Percentiles rank a stretch among this genome's conserved stretches.
Conservation (phyloP, 2,888 invertebrate genomes). For the Mythimna vitellina region DNA sequence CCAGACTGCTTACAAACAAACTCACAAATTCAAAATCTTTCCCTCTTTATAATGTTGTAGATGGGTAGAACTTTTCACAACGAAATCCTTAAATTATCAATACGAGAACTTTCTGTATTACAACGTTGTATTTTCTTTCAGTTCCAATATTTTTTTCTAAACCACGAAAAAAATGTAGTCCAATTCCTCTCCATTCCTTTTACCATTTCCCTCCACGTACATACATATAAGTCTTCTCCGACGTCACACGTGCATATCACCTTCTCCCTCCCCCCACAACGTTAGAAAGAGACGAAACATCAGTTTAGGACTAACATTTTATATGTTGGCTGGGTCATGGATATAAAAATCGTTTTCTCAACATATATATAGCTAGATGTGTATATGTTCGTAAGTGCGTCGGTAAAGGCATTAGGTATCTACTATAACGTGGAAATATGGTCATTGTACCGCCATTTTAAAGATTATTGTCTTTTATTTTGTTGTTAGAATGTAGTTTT, state of each 20-base stretch:
- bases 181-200: conserved; percentile 73
- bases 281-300: conserved; percentile 75
- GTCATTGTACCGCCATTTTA: conserved; percentile 76
- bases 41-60: no score
- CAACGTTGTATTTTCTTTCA: background rate
- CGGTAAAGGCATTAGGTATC: conserved; percentile 83
- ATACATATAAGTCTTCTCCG: conserved; percentile 79
- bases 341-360: conserved; percentile 90
- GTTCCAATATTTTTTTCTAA: background rate
- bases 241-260: conserved; percentile 85
- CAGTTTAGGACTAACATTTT: conserved; percentile 90
- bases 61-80: no score
- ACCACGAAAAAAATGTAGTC: conserved; percentile 6
- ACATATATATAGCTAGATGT: conserved; percentile 76
- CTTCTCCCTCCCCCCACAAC: conserved; percentile 75
- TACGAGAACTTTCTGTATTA: background rate
- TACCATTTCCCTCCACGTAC: conserved; percentile 77
- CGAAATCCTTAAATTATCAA: no score
- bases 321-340: conserved; percentile 91
- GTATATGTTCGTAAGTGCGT: conserved; percentile 70
- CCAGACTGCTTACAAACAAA: no score
- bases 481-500: conserved; percentile 24
- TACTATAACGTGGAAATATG: conserved; percentile 86
- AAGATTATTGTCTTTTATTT: conserved; percentile 68
- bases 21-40: no score